phyloP scores from a whole-genome alignment of 2,888 invertebrate genomes.

The Dromius quadrimaculatus region DNA sequence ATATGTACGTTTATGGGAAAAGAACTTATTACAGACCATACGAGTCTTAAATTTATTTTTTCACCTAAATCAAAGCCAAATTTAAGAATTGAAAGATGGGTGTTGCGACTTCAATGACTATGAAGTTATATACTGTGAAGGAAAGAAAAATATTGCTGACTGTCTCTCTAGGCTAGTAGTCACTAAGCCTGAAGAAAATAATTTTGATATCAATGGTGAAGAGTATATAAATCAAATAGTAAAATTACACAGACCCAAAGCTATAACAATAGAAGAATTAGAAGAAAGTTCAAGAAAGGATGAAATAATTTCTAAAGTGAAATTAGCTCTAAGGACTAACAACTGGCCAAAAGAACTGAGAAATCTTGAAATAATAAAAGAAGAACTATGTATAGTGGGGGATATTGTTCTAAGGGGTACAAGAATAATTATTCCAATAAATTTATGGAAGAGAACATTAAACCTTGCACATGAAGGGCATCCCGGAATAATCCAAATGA shows the following conservation, averaged over 20 bases:
- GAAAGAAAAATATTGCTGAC: conserved; percentile 11
- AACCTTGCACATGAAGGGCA: background rate
- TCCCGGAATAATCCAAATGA: background rate
- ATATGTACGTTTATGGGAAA: no score
- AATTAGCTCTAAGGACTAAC: background rate
- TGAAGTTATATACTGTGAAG: background rate
- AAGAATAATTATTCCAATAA: background rate
- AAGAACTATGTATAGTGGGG: conserved; percentile 8
- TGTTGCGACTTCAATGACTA: conserved; percentile 10
- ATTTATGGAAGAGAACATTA: background rate
- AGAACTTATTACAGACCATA: conserved; percentile 7
- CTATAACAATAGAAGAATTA: background rate
- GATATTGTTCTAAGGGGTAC: background rate
- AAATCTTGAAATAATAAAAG: background rate
- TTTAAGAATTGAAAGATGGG: conserved; percentile 13
- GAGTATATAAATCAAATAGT: background rate
- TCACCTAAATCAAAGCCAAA: conserved; percentile 2
- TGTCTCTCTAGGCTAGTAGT: background rate
- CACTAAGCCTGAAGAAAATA: background rate
- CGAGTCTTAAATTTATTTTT: background rate
- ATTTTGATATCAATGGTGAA: background rate
- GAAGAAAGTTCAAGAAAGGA: background rate
- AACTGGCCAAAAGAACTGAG: conserved; percentile 1
- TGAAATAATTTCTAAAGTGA: background rate
- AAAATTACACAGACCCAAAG: background rate